Percentiles rank a stretch among this genome's conserved stretches.
phyloP scores from a whole-genome alignment of 1,140 invertebrate genomes.

The Drosophila gunungcola region DNA sequence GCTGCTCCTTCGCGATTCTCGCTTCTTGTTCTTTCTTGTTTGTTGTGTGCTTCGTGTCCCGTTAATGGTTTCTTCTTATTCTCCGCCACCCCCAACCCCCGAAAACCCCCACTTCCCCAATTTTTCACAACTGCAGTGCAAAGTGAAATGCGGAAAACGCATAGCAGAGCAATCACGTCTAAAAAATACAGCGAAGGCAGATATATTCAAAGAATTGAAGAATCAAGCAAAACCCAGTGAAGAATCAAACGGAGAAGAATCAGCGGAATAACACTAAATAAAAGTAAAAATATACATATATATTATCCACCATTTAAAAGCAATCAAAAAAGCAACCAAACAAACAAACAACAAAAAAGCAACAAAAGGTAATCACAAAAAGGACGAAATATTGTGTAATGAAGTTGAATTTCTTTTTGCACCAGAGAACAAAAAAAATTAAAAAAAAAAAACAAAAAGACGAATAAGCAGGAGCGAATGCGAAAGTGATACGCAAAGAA shows the following conservation, averaged over 20 bases:
- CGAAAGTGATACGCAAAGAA: constrained; percentile 46
- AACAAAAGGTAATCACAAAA: constrained; percentile 52
- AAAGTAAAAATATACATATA: constrained; percentile 1
- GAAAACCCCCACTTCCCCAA: neutral
- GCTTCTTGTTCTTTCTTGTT: constrained; percentile 51
- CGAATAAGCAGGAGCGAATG: constrained; percentile 26
- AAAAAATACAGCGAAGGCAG: constrained; percentile 14
- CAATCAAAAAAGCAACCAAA: constrained; percentile 54
- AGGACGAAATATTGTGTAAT: constrained; percentile 69
- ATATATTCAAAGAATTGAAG: constrained; percentile 20
- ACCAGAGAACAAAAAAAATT: no score
- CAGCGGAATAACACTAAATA: constrained; percentile 31
- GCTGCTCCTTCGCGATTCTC: constrained; percentile 27
- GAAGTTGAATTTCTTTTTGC: constrained; percentile 61
- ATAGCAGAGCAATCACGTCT: constrained; percentile 33
- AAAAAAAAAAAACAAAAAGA: neutral
- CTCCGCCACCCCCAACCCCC: constrained; percentile 1
- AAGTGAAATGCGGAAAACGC: constrained; percentile 63
- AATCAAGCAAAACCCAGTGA: constrained; percentile 7
- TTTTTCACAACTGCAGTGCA: constrained; percentile 47
- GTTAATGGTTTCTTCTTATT: constrained; percentile 26
- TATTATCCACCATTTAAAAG: constrained; percentile 31
- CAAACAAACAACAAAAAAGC: constrained; percentile 32
- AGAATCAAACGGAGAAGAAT: constrained; percentile 7
- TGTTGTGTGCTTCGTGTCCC: constrained; percentile 52